A percentile compares a stretch with the other conserved stretches of the same genome.
Evolutionary conservation across 1,140 invertebrate species (phyloP).

Genomic region (Cydia fagiglandana): DNA sequence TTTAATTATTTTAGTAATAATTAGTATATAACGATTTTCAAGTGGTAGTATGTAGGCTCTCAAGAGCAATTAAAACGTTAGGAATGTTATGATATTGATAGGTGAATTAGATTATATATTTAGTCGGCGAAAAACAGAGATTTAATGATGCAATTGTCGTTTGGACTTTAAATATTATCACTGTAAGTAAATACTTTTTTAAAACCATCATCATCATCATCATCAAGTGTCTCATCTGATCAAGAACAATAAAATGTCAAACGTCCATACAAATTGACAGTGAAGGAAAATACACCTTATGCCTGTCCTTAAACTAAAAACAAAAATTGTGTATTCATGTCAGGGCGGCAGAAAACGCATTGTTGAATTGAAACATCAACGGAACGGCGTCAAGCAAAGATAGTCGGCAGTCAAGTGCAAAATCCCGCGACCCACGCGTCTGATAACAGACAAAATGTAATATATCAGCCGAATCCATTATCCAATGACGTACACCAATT

Average conservation of each 20-base stretch:
- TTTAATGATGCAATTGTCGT: neutral
- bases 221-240: no score
- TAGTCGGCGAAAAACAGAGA: neutral
- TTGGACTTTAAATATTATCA: neutral
- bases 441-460: constrained; percentile 63
- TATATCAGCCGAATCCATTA: constrained; percentile 74
- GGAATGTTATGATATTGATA: neutral
- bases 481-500: constrained; percentile 77
- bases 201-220: neutral
- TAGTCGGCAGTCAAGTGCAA: constrained; percentile 67
- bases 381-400: constrained; percentile 68
- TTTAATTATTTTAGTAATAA: no score
- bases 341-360: constrained; percentile 57
- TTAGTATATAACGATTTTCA: no score
- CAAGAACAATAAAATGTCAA: constrained; percentile 24
- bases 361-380: constrained; percentile 68
- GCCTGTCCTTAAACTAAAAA: constrained; percentile 41
- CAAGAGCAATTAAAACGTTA: neutral
- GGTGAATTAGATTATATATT: no score
- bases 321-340: constrained; percentile 61
- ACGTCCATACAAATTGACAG: constrained; percentile 37
- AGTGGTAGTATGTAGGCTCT: neutral
- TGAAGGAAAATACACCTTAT: constrained; percentile 33
- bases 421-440: constrained; percentile 66
- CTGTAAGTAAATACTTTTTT: neutral